phyloP scores from a whole-genome alignment of 2,888 invertebrate genomes.

The Creontiades dilutus region DNA sequence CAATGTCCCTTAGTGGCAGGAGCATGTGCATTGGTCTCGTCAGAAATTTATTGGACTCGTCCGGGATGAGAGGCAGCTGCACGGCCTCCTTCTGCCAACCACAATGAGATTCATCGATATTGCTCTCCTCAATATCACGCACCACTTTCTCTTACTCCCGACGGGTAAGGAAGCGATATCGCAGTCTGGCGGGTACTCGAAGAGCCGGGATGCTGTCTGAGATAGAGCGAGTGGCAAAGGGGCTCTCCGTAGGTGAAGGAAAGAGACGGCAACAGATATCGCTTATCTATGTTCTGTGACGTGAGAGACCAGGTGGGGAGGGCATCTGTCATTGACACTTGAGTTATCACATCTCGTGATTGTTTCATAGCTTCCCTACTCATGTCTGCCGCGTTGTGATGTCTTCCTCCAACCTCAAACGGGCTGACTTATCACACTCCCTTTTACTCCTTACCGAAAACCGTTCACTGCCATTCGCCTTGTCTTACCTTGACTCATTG shows the following conservation, averaged over 20 bases:
- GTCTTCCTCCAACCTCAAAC: not conserved
- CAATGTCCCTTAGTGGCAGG: not conserved
- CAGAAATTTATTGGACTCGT: not conserved
- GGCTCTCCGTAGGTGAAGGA: not conserved
- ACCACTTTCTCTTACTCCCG: not conserved
- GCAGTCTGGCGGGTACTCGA: not conserved
- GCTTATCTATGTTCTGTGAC: not conserved
- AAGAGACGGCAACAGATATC: conserved; percentile 19
- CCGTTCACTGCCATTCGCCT: too few species aligned
- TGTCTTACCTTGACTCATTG: too few species aligned
- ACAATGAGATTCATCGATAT: conserved; percentile 5
- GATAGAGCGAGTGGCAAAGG: not conserved
- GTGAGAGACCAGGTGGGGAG: not conserved
- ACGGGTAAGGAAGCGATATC: conserved; percentile 5
- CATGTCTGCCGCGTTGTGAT: not conserved
- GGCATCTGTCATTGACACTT: not conserved
- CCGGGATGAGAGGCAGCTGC: not conserved
- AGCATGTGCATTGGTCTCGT: not conserved
- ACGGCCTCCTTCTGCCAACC: not conserved
- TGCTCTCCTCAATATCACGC: not conserved
- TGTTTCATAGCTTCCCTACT: not conserved
- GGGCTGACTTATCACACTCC: not conserved
- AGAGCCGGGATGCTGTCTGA: not conserved
- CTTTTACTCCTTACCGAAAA: not conserved
- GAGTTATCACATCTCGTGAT: conserved; percentile 27